phyloP scores from a whole-genome alignment of 1,140 invertebrate species.

The Drosophila varians region DNA sequence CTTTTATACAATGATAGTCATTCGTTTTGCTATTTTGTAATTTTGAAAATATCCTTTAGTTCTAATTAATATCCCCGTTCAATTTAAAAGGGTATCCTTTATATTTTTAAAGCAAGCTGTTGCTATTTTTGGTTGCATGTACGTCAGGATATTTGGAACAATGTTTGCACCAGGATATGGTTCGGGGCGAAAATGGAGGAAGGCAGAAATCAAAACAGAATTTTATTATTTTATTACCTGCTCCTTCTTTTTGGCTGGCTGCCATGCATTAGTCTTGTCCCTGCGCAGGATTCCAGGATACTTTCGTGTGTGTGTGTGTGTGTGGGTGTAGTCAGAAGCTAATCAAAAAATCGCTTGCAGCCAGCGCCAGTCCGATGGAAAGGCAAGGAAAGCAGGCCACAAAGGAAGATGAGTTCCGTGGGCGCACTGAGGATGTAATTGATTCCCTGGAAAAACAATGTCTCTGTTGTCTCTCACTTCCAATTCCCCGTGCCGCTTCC shows the following conservation, averaged over 20 bases:
- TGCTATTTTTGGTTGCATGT: constrained; percentile 48
- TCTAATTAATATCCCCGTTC: not conserved
- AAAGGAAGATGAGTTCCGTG: constrained; percentile 30
- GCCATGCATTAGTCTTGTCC: constrained; percentile 37
- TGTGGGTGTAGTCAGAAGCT: constrained; percentile 60
- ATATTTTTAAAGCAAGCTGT: constrained; percentile 36
- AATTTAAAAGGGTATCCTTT: not conserved
- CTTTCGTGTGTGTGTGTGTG: constrained; percentile 10
- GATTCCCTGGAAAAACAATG: constrained; percentile 60
- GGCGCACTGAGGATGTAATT: constrained; percentile 54
- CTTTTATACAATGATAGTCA: no score
- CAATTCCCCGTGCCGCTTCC: constrained; percentile 14
- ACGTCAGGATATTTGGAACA: constrained; percentile 21
- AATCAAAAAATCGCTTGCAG: constrained; percentile 75
- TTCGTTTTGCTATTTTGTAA: no score
- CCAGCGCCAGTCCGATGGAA: constrained; percentile 20
- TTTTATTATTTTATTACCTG: constrained; percentile 77
- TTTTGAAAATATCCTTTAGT: no score
- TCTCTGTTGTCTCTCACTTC: constrained; percentile 30
- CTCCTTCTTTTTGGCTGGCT: constrained; percentile 27
- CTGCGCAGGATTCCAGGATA: not conserved
- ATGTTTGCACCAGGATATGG: constrained; percentile 1
- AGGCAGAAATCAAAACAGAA: constrained; percentile 58
- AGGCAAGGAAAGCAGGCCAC: not conserved
- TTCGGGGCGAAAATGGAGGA: not conserved